Conservation (phyloP, 2,113 vertebrate species). For the Otus sunia region DNA sequence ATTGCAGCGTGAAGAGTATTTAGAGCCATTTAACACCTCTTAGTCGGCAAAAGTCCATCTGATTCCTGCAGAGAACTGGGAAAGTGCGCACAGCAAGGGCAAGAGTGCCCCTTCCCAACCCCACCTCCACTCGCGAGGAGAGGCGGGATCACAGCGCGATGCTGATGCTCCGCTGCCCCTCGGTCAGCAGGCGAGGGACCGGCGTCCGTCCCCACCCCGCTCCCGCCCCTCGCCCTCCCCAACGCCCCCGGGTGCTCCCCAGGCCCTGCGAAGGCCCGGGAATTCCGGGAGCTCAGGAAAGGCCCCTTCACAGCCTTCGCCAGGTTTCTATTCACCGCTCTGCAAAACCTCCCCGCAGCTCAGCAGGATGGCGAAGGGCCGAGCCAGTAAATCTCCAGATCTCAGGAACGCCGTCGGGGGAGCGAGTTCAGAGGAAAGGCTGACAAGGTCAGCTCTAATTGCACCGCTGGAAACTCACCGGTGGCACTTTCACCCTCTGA, state of each 20-base stretch:
- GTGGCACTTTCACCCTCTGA: not conserved
- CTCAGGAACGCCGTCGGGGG: not conserved
- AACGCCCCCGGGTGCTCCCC: not conserved
- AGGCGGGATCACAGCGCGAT: not conserved
- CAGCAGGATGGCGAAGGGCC: not conserved
- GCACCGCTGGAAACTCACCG: not conserved
- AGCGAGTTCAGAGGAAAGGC: slow-evolving; percentile 11
- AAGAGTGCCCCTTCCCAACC: not conserved
- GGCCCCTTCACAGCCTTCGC: not conserved
- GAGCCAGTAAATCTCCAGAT: not conserved
- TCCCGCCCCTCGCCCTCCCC: not conserved
- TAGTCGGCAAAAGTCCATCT: slow-evolving; percentile 47
- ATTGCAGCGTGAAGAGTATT: slow-evolving; percentile 50
- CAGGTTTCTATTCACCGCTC: not conserved
- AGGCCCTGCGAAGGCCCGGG: not conserved
- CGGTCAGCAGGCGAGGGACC: not conserved
- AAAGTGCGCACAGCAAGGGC: not conserved
- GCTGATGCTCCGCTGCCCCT: not conserved
- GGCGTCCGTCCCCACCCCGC: not conserved
- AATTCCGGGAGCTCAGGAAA: not conserved
- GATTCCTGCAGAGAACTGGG: not conserved
- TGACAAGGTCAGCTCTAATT: slow-evolving; percentile 9
- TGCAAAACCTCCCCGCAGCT: not conserved
- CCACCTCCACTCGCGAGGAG: not conserved
- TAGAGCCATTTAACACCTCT: slow-evolving; percentile 58